These are phyloP conservation scores for Gymnarchus niloticus DNA, from an alignment of 2,113 vertebrate genomes.

Conservation along the genomic window DNA sequence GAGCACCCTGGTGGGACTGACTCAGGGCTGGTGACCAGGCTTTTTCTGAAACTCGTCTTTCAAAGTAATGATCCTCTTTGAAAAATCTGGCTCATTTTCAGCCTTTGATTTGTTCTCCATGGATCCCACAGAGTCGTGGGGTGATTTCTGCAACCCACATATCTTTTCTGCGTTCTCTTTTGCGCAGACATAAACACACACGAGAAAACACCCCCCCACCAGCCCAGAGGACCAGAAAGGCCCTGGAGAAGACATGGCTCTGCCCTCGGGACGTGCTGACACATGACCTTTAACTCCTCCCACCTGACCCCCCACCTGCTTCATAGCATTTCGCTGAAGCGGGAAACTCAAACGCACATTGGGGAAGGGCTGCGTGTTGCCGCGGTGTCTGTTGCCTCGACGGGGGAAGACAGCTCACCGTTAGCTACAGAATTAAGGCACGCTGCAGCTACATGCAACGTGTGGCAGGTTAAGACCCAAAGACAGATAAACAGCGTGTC, in stretches of 20 bases:
- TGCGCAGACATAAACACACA: conserved; percentile 12
- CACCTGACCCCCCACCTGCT: background rate
- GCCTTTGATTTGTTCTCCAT: conserved; percentile 28
- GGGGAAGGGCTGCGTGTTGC: background rate
- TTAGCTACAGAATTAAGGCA: background rate
- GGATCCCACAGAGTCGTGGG: conserved; percentile 16
- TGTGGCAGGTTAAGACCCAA: background rate
- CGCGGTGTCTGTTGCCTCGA: background rate
- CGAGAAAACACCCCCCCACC: conserved; percentile 9
- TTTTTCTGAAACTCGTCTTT: conserved; percentile 17
- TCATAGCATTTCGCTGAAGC: background rate
- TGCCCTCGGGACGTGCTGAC: background rate
- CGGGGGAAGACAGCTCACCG: background rate
- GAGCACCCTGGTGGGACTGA: background rate
- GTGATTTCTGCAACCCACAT: background rate
- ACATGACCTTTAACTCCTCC: background rate
- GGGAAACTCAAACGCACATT: background rate
- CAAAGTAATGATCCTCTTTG: conserved; percentile 36
- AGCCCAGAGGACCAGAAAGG: background rate
- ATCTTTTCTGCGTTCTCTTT: background rate
- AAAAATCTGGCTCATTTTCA: conserved; percentile 29
- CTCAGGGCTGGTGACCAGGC: background rate
- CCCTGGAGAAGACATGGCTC: background rate
- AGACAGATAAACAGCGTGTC: background rate
- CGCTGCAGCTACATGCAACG: background rate